Conservation (phyloP, 37 sponge, comb jelly and placozoan genomes). For the Spongia lamella region DNA sequence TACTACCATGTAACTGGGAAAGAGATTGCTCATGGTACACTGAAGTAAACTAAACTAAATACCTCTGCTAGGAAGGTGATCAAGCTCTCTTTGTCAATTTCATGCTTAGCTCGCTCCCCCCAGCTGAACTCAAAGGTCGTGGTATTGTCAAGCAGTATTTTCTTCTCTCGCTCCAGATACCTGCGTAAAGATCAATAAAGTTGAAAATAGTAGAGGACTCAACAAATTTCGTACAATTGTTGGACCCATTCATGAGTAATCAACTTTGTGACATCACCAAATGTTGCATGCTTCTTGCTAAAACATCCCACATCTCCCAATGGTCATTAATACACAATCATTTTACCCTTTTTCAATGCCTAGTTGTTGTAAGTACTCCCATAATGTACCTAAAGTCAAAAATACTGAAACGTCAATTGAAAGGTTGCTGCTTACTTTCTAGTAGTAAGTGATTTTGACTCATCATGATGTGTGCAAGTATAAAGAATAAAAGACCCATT, state of each 20-base stretch:
- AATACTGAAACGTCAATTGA: too few relatives aligned
- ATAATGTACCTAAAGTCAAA: not conserved
- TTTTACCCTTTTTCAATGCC: slow-evolving; percentile 2
- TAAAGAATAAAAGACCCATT: slow-evolving; percentile 46
- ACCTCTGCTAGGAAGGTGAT: slow-evolving; percentile 59
- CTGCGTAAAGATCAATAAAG: slow-evolving; percentile 17
- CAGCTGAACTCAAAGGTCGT: slow-evolving; percentile 39
- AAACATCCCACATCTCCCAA: too few relatives aligned
- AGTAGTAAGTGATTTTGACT: slow-evolving; percentile 27
- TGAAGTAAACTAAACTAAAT: too few relatives aligned
- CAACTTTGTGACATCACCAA: slow-evolving; percentile 57
- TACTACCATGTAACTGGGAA: too few relatives aligned
- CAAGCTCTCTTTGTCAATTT: slow-evolving; percentile 53
- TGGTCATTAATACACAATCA: not conserved
- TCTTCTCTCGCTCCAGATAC: slow-evolving; percentile 56
- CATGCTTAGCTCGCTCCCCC: slow-evolving; percentile 52
- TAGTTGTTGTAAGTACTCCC: not conserved
- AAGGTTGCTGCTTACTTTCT: slow-evolving; percentile 40
- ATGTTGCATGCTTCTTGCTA: slow-evolving; percentile 19
- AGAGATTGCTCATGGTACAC: too few relatives aligned
- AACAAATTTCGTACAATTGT: slow-evolving; percentile 35
- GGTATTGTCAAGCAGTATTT: slow-evolving; percentile 36
- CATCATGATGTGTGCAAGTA: slow-evolving; percentile 74
- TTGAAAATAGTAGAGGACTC: not conserved
- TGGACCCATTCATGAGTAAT: slow-evolving; percentile 46